These are phyloP conservation scores for Epinephelus lanceolatus DNA, from an alignment of 2,113 vertebrate genomes.

Conservation along the genomic window DNA sequence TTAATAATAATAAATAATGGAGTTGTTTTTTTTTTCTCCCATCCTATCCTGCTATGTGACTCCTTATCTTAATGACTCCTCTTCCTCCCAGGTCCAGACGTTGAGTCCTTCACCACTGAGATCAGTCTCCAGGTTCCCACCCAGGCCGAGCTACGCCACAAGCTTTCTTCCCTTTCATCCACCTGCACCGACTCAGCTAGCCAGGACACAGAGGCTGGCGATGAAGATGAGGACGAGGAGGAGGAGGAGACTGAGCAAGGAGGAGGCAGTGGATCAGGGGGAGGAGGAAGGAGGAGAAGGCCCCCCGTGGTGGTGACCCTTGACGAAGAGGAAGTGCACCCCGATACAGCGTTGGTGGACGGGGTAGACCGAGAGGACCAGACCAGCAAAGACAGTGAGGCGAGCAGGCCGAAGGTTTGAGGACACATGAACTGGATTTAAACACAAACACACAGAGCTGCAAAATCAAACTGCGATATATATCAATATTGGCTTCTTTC, in stretches of 20 bases:
- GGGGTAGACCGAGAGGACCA: conserved; percentile 35
- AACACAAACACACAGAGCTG: conserved; percentile 41
- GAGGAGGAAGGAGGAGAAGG: conserved; percentile 73
- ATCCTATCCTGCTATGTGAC: background rate
- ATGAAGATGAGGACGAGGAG: conserved; percentile 82
- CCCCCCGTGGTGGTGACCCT: conserved; percentile 84
- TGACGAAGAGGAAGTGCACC: conserved; percentile 91
- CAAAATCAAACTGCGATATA: conserved; percentile 37
- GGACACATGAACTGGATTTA: conserved; percentile 39
- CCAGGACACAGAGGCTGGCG: conserved; percentile 85
- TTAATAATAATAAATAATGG: conserved; percentile 24
- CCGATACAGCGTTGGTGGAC: conserved; percentile 86
- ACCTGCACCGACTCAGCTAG: conserved; percentile 86
- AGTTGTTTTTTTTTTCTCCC: conserved; percentile 7
- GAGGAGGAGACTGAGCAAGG: conserved; percentile 75
- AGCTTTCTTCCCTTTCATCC: conserved; percentile 87
- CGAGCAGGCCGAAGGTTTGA: conserved; percentile 65
- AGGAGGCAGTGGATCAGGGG: conserved; percentile 52
- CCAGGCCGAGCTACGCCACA: conserved; percentile 85
- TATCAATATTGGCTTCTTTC: conserved; percentile 39
- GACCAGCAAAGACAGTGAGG: conserved; percentile 68
- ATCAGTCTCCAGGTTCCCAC: conserved; percentile 91
- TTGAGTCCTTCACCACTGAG: conserved; percentile 82
- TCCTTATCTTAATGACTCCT: background rate
- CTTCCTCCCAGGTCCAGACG: conserved; percentile 84